Conservation (phyloP, 1,140 invertebrate genomes). For the Wiebesia pumilae region DNA sequence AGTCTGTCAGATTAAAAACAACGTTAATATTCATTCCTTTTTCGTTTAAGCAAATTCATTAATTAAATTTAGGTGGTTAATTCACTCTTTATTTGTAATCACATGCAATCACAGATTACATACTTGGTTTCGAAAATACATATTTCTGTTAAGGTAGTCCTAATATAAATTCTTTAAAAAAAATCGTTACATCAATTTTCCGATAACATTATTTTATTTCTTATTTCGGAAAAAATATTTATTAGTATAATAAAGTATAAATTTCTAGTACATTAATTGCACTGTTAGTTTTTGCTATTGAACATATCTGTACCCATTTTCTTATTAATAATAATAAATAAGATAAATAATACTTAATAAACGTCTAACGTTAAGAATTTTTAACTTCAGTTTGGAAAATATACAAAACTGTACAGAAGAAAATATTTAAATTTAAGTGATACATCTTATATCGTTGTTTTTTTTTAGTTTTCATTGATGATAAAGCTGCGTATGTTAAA, state of each 20-base stretch:
- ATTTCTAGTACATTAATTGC: not conserved
- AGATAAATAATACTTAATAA: too few species aligned
- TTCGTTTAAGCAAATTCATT: constrained; percentile 7
- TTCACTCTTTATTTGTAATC: not conserved
- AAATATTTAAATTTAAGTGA: not conserved
- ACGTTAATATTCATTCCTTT: not conserved
- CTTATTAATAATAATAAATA: too few species aligned
- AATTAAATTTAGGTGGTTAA: constrained; percentile 23
- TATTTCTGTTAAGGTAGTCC: constrained; percentile 32
- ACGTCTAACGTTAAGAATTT: too few species aligned
- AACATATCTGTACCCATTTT: too few species aligned
- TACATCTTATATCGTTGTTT: not conserved
- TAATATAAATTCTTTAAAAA: constrained; percentile 10
- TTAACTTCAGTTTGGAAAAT: too few species aligned
- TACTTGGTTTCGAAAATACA: constrained; percentile 21
- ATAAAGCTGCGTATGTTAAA: not conserved
- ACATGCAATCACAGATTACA: constrained; percentile 12
- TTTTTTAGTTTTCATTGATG: not conserved
- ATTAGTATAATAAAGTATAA: too few species aligned
- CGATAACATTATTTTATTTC: too few species aligned
- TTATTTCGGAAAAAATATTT: too few species aligned
- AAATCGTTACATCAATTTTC: constrained; percentile 8
- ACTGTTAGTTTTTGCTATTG: not conserved
- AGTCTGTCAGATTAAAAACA: not conserved
- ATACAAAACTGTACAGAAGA: not conserved